Base-by-base conservation (phyloP, 2,888 invertebrate genomes). In the Serrognathus titanus region DNA sequence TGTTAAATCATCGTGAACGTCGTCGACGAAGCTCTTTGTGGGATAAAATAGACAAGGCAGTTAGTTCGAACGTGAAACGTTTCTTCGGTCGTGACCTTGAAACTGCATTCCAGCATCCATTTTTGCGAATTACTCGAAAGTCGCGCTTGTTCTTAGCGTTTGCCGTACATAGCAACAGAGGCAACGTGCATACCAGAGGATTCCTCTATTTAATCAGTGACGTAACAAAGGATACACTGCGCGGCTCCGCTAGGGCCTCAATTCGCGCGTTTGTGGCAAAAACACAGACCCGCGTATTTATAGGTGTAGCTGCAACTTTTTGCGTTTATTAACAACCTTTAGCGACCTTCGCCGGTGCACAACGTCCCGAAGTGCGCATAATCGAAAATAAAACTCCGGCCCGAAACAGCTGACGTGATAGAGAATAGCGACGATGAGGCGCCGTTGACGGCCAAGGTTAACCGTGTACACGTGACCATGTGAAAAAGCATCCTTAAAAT, bases 401-500 rank as follows among this genome's bases (percentile, higher is more conserved):
- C 49, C 46, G 36, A 51, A 55, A 55, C 55, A 55, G 55, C 55
- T 55, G 55, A 55, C 50, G 40, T 49, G 37, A 41, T 50, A 50
- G 39, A 55, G 51, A 46, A 51, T 47, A 39, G 50, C 55, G 55
- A 39, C 51, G 48, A 43, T 40, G 48, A 38, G 52, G 52, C 52
- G 52, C 49, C 51, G 39, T 43, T 52, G 48, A 43, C 57, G 57
- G 48, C 57, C 57, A 52, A 51, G 57, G 56, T 57, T 51, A 56
- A 36, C 36, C 36, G 48, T 51, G 58, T 57, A 59, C 65, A 66
- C 63, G 61, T 63, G 64, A 65, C 63, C 53, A 60, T 65, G 64
- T 62, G 62, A 66, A 63, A 67, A 62, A 63, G 58, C 63, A 66
- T 64, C 66, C 69, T 71, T 68, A 69, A 71, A 71, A 70, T 71